Conservation (phyloP, 2,888 invertebrate genomes). For the Cataglyphis cursor region DNA sequence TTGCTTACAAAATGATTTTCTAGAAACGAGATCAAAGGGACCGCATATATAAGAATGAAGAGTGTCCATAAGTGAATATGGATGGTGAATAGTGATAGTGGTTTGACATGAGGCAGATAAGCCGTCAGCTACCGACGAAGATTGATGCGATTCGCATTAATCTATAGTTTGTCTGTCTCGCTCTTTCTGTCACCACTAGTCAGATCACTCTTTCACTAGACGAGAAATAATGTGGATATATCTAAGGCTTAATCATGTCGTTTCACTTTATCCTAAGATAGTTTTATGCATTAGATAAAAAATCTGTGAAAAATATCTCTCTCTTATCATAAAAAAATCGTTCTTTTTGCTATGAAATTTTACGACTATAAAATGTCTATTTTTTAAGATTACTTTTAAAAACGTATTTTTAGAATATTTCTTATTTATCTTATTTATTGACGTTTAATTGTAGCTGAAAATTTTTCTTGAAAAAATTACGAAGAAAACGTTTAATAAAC, state of each 20-base stretch:
- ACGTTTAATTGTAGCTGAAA: not conserved
- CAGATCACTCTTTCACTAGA: conserved; percentile 54
- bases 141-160: conserved; percentile 82
- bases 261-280: not conserved
- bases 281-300: not conserved
- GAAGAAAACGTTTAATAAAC: conserved; percentile 11
- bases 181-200: conserved; percentile 51
- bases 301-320: not conserved
- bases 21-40: conserved; percentile 57
- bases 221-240: conserved; percentile 78
- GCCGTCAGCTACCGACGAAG: conserved; percentile 79
- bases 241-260: conserved; percentile 57
- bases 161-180: conserved; percentile 75
- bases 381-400: not conserved
- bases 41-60: conserved; percentile 44
- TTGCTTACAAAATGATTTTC: conserved; percentile 26
- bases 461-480: conserved; percentile 7
- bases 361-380: not conserved
- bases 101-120: conserved; percentile 67
- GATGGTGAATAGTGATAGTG: conserved; percentile 52
- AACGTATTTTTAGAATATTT: not conserved
- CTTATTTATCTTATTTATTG: not conserved
- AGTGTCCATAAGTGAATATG: conserved; percentile 71
- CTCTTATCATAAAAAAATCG: not conserved
- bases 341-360: not conserved